phyloP scores from a whole-genome alignment of 2,113 vertebrate genomes.

The Dinomys branickii region DNA sequence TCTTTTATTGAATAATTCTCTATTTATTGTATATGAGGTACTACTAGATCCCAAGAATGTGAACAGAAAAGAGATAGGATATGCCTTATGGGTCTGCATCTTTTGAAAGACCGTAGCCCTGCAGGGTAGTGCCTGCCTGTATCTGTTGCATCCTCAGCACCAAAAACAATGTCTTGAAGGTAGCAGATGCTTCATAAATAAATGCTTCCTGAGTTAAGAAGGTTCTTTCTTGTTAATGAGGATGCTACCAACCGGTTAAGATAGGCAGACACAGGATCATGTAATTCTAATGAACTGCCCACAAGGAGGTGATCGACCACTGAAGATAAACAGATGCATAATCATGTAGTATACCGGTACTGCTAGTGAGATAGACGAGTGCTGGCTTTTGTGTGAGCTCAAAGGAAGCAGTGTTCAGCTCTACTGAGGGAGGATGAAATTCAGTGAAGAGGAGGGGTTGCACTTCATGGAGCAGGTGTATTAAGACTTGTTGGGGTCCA shows the following conservation, averaged over 20 bases:
- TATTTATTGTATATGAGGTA: neutral
- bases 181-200: neutral
- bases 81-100: neutral
- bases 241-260: neutral
- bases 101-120: neutral
- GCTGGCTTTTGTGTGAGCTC: neutral
- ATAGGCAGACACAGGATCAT: neutral
- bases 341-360: neutral
- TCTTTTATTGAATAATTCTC: neutral
- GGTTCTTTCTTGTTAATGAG: neutral
- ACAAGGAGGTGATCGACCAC: neutral
- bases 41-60: neutral
- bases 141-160: neutral
- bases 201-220: neutral
- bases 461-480: neutral
- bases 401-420: neutral
- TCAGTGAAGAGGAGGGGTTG: too few relatives aligned
- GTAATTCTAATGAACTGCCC: neutral
- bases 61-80: neutral
- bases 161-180: neutral
- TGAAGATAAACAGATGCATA: neutral
- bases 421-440: neutral
- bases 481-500: neutral
- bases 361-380: neutral
- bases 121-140: neutral